Evolutionary conservation across 23 tunicate species (phyloP), one percentile per base, ranked within the genome.

Genomic region (Oikopleura dioica): DNA sequence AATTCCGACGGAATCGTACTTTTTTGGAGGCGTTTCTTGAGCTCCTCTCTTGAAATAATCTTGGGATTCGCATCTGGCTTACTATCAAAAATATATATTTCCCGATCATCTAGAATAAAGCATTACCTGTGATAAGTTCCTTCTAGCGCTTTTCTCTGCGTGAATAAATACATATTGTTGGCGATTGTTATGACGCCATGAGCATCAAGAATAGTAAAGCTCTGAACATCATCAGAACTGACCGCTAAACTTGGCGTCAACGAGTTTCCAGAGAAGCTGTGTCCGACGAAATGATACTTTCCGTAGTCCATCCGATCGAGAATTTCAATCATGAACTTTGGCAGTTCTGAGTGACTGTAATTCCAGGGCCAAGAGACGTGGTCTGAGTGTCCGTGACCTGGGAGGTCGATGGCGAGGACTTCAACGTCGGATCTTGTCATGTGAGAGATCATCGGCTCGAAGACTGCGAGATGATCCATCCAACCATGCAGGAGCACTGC

Each of bases 331-430:
- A 63, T 12, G 26, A 12, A 63, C 72, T 2, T 21, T 21, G 33
- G 33, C 16, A 63, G 33, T 12, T 63, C 72, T 12, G 72, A 63
- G 26, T 63, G 72, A 23, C 30, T 12, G 26, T 63, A 63, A 16
- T 4, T 31, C 72, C 72, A 63, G 33, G 72, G 72, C 72, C 72
- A 63, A 23, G n/a, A n/a, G n/a, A n/a, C n/a, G 72, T 63, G 72
- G 33, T 63, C 72, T 24, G 72, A 63, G 4, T 28, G 32, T 2
- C 72, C 72, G 26, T 63, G 72, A 16, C 72, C 72, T 12, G 72
- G 72, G 16, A 63, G 26, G n/a, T n/a, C n/a, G n/a, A n/a, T n/a
- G n/a, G n/a, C n/a, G n/a, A n/a, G n/a, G n/a, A n/a, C n/a, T n/a
- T n/a, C n/a, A n/a, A n/a, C n/a, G n/a, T n/a, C n/a, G n/a, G n/a